phyloP scores from a whole-genome alignment of 2,888 invertebrate species.

The Leuctra nigra region DNA sequence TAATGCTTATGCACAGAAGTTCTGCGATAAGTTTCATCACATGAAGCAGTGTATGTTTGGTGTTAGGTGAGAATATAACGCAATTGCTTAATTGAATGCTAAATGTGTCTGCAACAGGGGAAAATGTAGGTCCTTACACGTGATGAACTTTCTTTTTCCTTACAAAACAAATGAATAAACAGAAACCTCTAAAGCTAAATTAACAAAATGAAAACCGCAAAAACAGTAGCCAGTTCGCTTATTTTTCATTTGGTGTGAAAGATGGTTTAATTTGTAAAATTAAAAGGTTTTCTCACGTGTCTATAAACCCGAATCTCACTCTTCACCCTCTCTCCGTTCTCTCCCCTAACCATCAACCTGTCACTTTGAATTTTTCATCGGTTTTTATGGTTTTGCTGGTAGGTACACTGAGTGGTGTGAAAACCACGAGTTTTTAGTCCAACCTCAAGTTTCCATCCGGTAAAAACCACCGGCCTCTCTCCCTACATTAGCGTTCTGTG shows the following conservation, averaged over 20 bases:
- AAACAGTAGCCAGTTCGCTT: neutral
- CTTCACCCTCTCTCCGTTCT: slow-evolving; percentile 37
- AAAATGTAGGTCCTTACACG: neutral
- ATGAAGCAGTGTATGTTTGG: too few relatives aligned
- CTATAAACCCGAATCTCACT: slow-evolving; percentile 39
- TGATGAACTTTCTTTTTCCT: too few relatives aligned
- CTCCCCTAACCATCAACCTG: neutral
- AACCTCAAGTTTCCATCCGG: slow-evolving; percentile 6
- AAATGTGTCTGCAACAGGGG: too few relatives aligned
- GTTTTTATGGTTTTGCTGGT: slow-evolving; percentile 7
- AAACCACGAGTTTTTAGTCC: slow-evolving; percentile 13
- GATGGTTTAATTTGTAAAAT: slow-evolving; percentile 17
- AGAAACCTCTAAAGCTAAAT: slow-evolving; percentile 2
- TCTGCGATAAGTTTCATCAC: too few relatives aligned
- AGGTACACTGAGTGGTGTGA: slow-evolving; percentile 24
- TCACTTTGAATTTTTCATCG: slow-evolving; percentile 15
- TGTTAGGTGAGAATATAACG: too few relatives aligned
- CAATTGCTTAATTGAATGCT: too few relatives aligned
- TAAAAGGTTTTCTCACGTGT: slow-evolving; percentile 31
- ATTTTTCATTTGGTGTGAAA: slow-evolving; percentile 14
- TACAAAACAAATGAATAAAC: too few relatives aligned
- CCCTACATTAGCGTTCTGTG: too few relatives aligned
- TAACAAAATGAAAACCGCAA: too few relatives aligned
- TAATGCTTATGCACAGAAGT: too few relatives aligned
- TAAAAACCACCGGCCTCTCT: slow-evolving; percentile 1